These are phyloP conservation scores for Daubentonia madagascariensis DNA, from an alignment of 2,113 vertebrate species.

Conservation along the genomic window DNA sequence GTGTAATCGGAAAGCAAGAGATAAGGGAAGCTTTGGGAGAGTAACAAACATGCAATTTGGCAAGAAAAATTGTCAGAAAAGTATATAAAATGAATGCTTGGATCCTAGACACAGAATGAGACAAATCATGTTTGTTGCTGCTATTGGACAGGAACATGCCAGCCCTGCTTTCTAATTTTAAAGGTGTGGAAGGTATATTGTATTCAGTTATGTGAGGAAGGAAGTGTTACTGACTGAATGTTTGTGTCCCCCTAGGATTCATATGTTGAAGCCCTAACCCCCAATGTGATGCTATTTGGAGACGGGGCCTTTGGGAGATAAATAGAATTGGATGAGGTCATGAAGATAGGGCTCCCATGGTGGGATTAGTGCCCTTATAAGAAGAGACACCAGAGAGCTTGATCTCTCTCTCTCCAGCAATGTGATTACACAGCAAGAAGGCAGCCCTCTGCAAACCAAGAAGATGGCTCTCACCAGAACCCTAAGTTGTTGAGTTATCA, in stretches of 20 bases:
- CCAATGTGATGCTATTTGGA: not conserved
- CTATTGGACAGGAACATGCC: not conserved
- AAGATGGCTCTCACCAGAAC: not conserved
- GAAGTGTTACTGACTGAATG: not conserved
- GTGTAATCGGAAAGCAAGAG: not conserved
- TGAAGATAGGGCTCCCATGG: not conserved
- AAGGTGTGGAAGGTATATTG: not conserved
- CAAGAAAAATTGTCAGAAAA: not conserved
- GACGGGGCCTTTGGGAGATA: not conserved
- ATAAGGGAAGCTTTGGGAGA: not conserved
- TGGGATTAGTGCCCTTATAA: not conserved
- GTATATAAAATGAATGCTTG: not conserved
- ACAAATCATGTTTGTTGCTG: not conserved
- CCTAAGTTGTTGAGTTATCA: not conserved
- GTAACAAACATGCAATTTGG: not conserved
- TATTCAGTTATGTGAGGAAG: conserved; percentile 25
- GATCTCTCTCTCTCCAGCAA: not conserved
- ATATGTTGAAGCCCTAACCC: not conserved
- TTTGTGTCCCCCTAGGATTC: not conserved
- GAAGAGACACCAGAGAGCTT: not conserved
- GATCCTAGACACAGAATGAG: not conserved
- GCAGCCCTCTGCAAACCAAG: not conserved
- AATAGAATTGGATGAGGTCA: not conserved
- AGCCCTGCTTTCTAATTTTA: not conserved
- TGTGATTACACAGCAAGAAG: not conserved